Evolutionary conservation across 2,888 invertebrate genomes (phyloP), one percentile per base, ranked within the genome.

Genomic region (Carcina quercana): DNA sequence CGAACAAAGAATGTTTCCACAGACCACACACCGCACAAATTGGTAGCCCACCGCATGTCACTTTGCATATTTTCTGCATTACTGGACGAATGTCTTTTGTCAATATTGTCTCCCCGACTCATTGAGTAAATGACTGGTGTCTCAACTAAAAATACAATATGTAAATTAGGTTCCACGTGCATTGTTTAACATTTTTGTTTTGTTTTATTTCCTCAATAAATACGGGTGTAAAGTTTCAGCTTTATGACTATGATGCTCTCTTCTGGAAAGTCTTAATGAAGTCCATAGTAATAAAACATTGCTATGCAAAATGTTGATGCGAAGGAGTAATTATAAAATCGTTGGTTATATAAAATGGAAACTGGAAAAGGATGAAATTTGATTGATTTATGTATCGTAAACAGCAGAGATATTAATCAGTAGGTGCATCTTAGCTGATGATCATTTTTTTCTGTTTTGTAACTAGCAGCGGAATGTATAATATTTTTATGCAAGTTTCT

Each of bases 61-160:
- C 60, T 78, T 75, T 78, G 73, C 75, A 78, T 78, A 76, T 76
- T 75, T 75, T 70, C 68, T 70, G 69, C 73, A 75, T 75, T 70
- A 72, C 65, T 54, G 59, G 61, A 53, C 65, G 53, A 64, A 59
- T 66, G 64, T 65, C 68, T 70, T 74, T 78, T 74, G 76, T 78
- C 78, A 80, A 80, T 78, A 76, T 76, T 72, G 73, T 64, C 66
- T 65, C 45, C 50, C 48, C 62, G 62, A 65, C 47, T 68, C 67
- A 69, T 68, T 68, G 65, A 50, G 51, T 59, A 67, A 67, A 66
- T 66, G 63, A 65, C 62, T 47, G 45, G 26, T 17, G 38, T 34
- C 48, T 53, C 48, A 53, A 47, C 50, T 59, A 57, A 63, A 62
- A 61, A 57, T 54, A 59, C 59, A 53, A 59, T 61, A 70, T 64